Evolutionary conservation across 2,797 vertebrate genomes (phyloP), one percentile per base, ranked within the genome.

Genomic region (Pseudochromis fuscus): DNA sequence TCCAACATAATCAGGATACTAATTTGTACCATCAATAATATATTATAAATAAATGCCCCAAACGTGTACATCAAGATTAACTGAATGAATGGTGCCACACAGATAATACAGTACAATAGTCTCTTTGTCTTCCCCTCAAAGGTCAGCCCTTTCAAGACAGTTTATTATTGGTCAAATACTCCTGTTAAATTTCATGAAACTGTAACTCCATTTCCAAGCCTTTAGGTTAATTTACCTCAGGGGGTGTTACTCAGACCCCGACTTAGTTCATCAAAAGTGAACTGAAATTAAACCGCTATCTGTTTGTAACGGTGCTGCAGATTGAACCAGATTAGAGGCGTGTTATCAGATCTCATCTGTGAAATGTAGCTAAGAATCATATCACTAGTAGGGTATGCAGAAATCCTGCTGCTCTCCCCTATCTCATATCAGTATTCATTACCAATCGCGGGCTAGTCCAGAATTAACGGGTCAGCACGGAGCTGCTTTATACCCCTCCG

Each of bases 401-500:
- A 87, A 61, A 28, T 42, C 55, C 78, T 71, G 66, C 75, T 67
- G 51, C 74, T 58, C 53, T 42, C 53, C 37, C 52, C 45, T 31
- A 28, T 77, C 83, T 90, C 65, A 9, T 77, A 86, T 81, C 81
- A 73, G 42, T 62, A 67, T 81, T 85, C 75, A 80, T 83, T 73
- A 77, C 72, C 81, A 58, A 44, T 70, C 65, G 46, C 15, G 0
- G 72, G 83, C 80, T 69, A 44, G 53, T 84, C 33, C 72, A 64
- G 81, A 87, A 83, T 70, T 81, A 85, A 76, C 67, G 8, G 86
- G 87, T 87, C 84, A 88, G 82, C 65, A 31, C 25, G 2, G 70
- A 64, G 67, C 80, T 56, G 73, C 72, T 89, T 90, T 84, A 88
- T 83, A 65, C 50, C 67, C 76, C 71, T 80, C 76, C 2, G 60